These are phyloP conservation scores for Urechis unicinctus DNA, from an alignment of 2,888 invertebrate genomes.

Conservation along the genomic window DNA sequence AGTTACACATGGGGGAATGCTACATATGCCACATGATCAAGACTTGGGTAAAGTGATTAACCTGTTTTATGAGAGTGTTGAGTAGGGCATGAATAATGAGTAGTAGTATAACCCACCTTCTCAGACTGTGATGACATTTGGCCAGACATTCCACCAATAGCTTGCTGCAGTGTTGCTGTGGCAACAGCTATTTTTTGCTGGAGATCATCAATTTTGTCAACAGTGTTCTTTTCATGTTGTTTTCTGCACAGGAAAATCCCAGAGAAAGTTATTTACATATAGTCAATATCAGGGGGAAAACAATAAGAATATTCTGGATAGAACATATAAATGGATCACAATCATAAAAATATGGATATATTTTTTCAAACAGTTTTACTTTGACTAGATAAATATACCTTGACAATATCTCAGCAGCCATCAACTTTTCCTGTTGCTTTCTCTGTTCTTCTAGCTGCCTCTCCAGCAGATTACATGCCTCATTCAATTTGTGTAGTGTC, in stretches of 20 bases:
- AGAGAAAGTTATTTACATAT: not conserved
- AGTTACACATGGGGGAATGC: too few species aligned
- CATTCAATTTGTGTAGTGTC: constrained; percentile 42
- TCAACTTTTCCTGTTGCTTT: constrained; percentile 43
- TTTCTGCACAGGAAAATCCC: constrained; percentile 25
- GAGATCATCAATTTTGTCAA: constrained; percentile 33
- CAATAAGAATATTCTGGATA: not conserved
- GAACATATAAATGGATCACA: not conserved
- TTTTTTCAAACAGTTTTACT: too few species aligned
- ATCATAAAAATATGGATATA: not conserved
- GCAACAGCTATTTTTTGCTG: constrained; percentile 38
- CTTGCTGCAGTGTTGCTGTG: constrained; percentile 43
- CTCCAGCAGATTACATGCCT: constrained; percentile 44
- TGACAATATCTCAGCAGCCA: constrained; percentile 48
- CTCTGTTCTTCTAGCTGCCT: constrained; percentile 44
- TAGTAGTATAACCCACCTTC: too few species aligned
- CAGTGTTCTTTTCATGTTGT: constrained; percentile 32
- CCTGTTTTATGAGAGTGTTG: too few species aligned
- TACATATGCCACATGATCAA: too few species aligned
- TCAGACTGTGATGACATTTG: constrained; percentile 30
- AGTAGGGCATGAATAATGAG: too few species aligned
- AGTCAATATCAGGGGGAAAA: not conserved
- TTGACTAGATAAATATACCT: too few species aligned
- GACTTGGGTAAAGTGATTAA: too few species aligned
- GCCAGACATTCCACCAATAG: constrained; percentile 38